phyloP scores from a whole-genome alignment of 2,113 vertebrate species.

The Antechinus stuartii region DNA sequence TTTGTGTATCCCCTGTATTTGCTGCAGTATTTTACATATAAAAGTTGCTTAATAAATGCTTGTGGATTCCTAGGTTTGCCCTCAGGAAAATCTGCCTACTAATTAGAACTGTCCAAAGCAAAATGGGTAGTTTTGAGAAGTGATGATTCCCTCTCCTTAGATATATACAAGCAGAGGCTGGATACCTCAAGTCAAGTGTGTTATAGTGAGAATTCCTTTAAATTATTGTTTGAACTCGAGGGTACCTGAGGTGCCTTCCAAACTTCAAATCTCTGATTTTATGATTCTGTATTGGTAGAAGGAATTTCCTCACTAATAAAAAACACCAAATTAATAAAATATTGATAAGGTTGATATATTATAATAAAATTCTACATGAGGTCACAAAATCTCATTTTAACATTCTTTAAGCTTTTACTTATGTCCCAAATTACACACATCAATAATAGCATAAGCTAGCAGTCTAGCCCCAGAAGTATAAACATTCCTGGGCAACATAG shows the following conservation, averaged over 20 bases:
- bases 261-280: neutral
- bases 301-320: neutral
- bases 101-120: neutral
- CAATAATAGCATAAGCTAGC: neutral
- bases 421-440: neutral
- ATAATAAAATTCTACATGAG: neutral
- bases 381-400: neutral
- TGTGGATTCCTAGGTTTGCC: neutral
- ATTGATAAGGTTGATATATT: neutral
- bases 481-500: neutral
- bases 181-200: neutral
- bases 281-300: neutral
- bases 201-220: neutral
- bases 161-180: neutral
- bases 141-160: neutral
- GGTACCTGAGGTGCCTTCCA: neutral
- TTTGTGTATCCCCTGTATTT: neutral
- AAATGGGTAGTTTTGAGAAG: neutral
- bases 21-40: neutral
- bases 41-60: neutral
- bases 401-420: neutral
- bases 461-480: neutral
- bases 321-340: neutral
- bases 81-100: neutral
- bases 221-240: neutral